These are phyloP conservation scores for Macropus fuliginosus DNA, from an alignment of 2,797 vertebrate species.

Conservation along the genomic window DNA sequence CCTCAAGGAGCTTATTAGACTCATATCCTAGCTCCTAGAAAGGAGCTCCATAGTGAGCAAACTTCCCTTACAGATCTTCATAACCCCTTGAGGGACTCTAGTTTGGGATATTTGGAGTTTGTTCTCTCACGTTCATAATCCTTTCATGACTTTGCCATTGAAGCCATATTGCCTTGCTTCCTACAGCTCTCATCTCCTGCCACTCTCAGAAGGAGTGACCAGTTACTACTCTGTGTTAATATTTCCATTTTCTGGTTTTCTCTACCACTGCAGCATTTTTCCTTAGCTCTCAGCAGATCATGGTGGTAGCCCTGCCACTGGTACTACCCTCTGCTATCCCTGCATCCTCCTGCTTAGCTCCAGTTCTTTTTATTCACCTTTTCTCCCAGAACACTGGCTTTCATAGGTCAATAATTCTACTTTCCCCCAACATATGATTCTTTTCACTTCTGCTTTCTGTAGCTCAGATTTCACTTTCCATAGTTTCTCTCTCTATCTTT, in stretches of 20 bases:
- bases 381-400: background rate
- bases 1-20: background rate
- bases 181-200: background rate
- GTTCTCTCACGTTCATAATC: background rate
- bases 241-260: background rate
- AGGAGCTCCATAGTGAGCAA: background rate
- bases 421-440: background rate
- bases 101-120: background rate
- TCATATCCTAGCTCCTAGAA: background rate
- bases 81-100: background rate
- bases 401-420: background rate
- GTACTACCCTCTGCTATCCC: background rate
- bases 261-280: background rate
- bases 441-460: background rate
- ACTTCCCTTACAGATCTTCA: background rate
- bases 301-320: background rate
- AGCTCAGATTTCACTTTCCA: background rate
- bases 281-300: too few relatives aligned
- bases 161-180: background rate
- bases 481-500: too few relatives aligned
- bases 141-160: background rate
- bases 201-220: background rate
- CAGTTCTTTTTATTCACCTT: background rate
- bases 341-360: background rate
- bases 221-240: background rate